A percentile compares a stretch with the other conserved stretches of the same genome.
phyloP scores from a whole-genome alignment of 1,140 invertebrate genomes.

The Drosophila trapezifrons region DNA sequence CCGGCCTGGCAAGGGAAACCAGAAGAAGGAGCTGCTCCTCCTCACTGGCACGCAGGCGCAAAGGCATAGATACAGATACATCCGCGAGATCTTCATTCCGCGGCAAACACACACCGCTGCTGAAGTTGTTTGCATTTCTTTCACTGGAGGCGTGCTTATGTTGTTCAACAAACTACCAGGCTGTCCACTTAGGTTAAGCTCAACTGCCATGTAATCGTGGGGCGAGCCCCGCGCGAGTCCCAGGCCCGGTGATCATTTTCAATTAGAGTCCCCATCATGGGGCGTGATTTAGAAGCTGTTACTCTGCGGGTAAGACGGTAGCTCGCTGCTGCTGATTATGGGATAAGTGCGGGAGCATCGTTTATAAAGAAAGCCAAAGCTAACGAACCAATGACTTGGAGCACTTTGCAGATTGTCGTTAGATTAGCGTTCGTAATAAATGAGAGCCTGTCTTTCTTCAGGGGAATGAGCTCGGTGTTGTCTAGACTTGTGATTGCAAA shows the following conservation, averaged over 20 bases:
- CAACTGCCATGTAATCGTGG: slow-evolving; percentile 37
- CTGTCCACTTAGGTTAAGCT: slow-evolving; percentile 68
- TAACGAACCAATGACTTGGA: slow-evolving; percentile 54
- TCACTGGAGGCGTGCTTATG: slow-evolving; percentile 48
- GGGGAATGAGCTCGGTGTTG: slow-evolving; percentile 29
- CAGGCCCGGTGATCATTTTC: slow-evolving; percentile 65
- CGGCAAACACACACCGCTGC: slow-evolving; percentile 10
- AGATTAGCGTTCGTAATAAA: slow-evolving; percentile 49
- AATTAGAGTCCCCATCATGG: slow-evolving; percentile 50
- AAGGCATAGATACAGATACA: slow-evolving; percentile 11
- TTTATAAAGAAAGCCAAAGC: slow-evolving; percentile 36
- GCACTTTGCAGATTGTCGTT: slow-evolving; percentile 52
- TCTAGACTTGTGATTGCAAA: slow-evolving; percentile 55
- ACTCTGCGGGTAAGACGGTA: slow-evolving; percentile 59
- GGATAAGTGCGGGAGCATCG: slow-evolving; percentile 47
- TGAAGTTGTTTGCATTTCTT: slow-evolving; percentile 29
- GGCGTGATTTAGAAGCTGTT: slow-evolving; percentile 50
- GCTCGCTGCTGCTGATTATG: slow-evolving; percentile 40
- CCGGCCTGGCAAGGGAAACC: neutral
- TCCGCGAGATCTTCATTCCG: slow-evolving; percentile 11
- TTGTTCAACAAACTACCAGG: slow-evolving; percentile 65
- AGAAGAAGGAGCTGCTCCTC: slow-evolving; percentile 2
- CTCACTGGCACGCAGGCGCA: slow-evolving; percentile 38
- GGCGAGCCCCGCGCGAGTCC: slow-evolving; percentile 6
- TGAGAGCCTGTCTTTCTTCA: neutral